These are phyloP conservation scores for Spodoptera exigua DNA, from an alignment of 2,888 invertebrate species.

Conservation along the genomic window DNA sequence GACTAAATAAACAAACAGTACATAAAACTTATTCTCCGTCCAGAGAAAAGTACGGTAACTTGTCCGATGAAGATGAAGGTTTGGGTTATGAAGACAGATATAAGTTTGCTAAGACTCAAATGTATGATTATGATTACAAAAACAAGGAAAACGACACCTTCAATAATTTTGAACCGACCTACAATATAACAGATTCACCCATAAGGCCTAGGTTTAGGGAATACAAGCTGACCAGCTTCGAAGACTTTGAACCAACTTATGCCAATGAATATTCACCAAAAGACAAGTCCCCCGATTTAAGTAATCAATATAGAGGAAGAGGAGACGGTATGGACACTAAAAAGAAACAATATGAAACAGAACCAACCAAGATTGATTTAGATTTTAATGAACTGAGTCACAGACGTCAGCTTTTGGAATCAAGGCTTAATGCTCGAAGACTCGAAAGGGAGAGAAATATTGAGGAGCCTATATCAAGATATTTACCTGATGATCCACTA, in stretches of 20 bases:
- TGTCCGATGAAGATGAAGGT: constrained; percentile 94
- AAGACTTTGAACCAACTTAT: constrained; percentile 86
- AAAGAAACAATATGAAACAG: constrained; percentile 84
- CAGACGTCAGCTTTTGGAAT: constrained; percentile 93
- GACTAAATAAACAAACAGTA: constrained; percentile 81
- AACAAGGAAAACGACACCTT: constrained; percentile 80
- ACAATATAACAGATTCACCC: constrained; percentile 88
- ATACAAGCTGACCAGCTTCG: constrained; percentile 87
- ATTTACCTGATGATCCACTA: constrained; percentile 85
- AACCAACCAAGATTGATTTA: constrained; percentile 77
- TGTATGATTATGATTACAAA: constrained; percentile 85
- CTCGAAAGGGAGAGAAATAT: constrained; percentile 77
- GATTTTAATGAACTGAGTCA: constrained; percentile 91
- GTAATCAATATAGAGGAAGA: constrained; percentile 88
- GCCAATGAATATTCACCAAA: constrained; percentile 79
- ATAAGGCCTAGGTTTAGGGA: constrained; percentile 91
- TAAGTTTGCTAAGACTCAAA: constrained; percentile 74
- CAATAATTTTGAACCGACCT: constrained; percentile 76
- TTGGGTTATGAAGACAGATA: constrained; percentile 92
- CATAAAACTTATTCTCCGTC: constrained; percentile 86
- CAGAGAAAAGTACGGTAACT: constrained; percentile 86
- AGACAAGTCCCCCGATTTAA: constrained; percentile 72
- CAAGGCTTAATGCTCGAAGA: constrained; percentile 91
- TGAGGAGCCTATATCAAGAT: constrained; percentile 82
- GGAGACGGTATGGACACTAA: constrained; percentile 92